phyloP scores from a whole-genome alignment of 2,113 vertebrate genomes.

The Gallinago jamesoni region DNA sequence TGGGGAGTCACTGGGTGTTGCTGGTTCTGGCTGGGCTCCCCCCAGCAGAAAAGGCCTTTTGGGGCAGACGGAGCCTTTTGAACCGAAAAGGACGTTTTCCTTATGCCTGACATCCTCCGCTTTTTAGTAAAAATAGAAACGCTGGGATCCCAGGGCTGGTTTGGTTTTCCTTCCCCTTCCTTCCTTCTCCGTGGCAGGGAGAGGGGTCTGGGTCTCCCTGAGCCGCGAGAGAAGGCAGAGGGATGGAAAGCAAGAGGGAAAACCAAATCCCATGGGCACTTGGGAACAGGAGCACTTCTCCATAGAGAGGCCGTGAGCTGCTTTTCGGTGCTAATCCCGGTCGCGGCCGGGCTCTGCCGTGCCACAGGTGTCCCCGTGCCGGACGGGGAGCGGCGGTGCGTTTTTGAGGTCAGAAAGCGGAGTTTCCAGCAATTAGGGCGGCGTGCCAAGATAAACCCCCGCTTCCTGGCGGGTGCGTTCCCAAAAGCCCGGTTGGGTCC shows the following conservation, averaged over 20 bases:
- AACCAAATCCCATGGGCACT: fast-evolving
- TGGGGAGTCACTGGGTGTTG: fast-evolving
- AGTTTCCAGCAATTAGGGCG: neutral
- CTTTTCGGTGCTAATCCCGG: fast-evolving
- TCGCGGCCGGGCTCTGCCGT: fast-evolving
- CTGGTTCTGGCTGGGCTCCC: too few relatives aligned
- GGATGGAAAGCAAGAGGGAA: neutral
- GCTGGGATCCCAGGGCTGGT: neutral
- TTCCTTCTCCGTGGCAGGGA: neutral
- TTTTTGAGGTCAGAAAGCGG: conserved; percentile 38
- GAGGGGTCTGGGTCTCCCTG: neutral
- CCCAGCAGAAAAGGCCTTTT: neutral
- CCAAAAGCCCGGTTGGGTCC: conserved; percentile 34
- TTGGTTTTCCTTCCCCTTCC: neutral
- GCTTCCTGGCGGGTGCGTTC: conserved; percentile 29
- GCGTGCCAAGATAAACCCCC: neutral
- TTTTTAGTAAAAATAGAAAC: neutral
- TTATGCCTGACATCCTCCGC: neutral
- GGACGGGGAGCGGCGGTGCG: neutral
- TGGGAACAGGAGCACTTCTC: neutral
- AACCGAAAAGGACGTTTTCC: neutral
- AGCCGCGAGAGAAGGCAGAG: neutral
- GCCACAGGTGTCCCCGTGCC: neutral
- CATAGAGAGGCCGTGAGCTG: fast-evolving
- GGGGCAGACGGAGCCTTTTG: neutral